Percentiles rank a stretch among this genome's conserved stretches.
phyloP scores from a whole-genome alignment of 35 echinoderm and acorn worm species.

The Hemicentrotus pulcherrimus region DNA sequence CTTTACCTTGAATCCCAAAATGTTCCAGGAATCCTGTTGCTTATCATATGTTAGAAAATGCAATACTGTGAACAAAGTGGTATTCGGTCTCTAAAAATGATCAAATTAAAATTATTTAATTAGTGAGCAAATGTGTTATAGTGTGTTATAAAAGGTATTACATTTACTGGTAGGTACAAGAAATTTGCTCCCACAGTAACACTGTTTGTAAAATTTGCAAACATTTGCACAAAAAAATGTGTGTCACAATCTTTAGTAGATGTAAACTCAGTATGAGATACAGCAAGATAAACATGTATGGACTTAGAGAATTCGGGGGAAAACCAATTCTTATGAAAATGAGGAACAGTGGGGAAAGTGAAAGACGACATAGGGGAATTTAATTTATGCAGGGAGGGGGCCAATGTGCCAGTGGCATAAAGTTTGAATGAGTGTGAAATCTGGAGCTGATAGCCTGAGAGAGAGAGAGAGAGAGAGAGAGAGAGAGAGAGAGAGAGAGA shows the following conservation, averaged over 20 bases:
- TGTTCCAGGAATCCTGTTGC: no score
- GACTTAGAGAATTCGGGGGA: not conserved
- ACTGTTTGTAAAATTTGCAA: not conserved
- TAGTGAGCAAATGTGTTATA: no score
- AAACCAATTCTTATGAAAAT: no score
- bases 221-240: not conserved
- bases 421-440: not conserved
- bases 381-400: not conserved
- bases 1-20: no score
- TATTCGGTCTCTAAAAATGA: not conserved
- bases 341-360: not conserved
- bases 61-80: not conserved
- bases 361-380: not conserved
- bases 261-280: not conserved
- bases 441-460: not conserved
- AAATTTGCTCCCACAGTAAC: no score
- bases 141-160: no score
- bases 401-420: not conserved
- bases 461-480: not conserved
- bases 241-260: not conserved
- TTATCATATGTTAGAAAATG: no score
- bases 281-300: not conserved
- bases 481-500: not conserved
- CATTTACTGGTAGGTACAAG: no score
- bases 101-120: no score